These are phyloP conservation scores for Wiebesia pumilae DNA, from an alignment of 1,140 invertebrate species.

Conservation along the genomic window DNA sequence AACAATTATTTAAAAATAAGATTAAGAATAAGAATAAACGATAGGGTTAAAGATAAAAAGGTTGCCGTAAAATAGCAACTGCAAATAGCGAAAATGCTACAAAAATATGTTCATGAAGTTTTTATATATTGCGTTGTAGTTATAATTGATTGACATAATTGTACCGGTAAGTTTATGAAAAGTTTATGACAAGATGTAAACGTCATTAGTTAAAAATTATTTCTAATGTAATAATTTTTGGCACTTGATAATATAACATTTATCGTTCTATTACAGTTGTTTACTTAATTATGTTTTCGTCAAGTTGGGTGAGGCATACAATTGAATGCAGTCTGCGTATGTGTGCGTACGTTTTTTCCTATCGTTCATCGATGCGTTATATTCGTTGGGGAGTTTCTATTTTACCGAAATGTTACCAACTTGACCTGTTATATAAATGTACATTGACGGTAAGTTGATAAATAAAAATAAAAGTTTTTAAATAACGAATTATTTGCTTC, in stretches of 20 bases:
- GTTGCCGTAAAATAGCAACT: neutral
- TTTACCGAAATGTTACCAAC: neutral
- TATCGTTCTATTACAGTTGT: neutral
- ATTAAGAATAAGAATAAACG: neutral
- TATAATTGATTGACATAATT: neutral
- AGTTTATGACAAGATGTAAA: neutral
- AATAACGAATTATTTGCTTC: neutral
- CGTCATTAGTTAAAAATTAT: neutral
- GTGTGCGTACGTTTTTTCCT: too few species aligned
- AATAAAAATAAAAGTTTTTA: slow-evolving; percentile 44
- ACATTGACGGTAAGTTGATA: slow-evolving; percentile 15
- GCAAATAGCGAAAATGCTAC: neutral
- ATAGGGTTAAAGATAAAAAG: too few species aligned
- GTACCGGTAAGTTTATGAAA: neutral
- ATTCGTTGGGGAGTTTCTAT: slow-evolving; percentile 16
- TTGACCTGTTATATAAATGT: slow-evolving; percentile 19
- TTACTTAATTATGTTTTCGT: neutral
- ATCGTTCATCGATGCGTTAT: neutral
- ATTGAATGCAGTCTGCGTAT: too few species aligned
- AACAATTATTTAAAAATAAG: neutral
- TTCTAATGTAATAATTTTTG: too few species aligned
- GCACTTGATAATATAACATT: neutral
- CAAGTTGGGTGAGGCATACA: neutral
- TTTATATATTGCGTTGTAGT: neutral
- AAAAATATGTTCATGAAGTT: neutral